Evolutionary conservation across 2,888 invertebrate species (phyloP), one percentile per base, ranked within the genome.

Genomic region (Sycophila texana): DNA sequence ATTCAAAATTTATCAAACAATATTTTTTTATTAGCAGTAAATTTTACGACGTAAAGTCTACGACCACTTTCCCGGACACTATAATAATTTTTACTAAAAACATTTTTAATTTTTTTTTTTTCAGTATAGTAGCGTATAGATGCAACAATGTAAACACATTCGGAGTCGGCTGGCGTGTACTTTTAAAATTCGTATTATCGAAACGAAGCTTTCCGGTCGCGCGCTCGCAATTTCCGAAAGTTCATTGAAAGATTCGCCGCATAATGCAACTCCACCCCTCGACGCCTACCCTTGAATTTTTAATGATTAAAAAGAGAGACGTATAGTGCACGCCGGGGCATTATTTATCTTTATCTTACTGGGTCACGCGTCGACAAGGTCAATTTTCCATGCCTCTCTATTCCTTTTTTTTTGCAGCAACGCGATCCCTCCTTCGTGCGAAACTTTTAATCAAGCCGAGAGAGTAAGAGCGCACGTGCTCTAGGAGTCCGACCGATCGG

Each of bases 321-420:
- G 5, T n/a, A n/a, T n/a, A 10, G 1, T n/a, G 5, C n/a, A 12
- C 47, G 60, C 10, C 16, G 20, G 58, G 39, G 39, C 39, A 39
- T 39, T 39, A 39, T 39, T 71, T 49, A 61, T 53, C 61, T 72
- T 61, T 72, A 30, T 53, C 30, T 72, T 61, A 61, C 26, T 72
- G 51, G 72, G 72, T 60, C 72, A 61, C 30, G 22, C 49, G 60
- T 14, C 55, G 70, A 51, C 61, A 72, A 72, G 72, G 72, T 61
- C 61, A 53, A 30, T 51, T 22, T 47, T 49, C 18, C 39, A 47
- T 66, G 22, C 22, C 47, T 57, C 7, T 30, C 30, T 60, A 60
- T 71, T 71, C 60, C 22, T 71, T 71, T 20, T 39, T 49, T 22
- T 47, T 13, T 49, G 14, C 61, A 12, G 18, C 47, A n/a, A 53